Base-by-base conservation (phyloP, 2,113 vertebrate species). In the Saccopteryx leptura region DNA sequence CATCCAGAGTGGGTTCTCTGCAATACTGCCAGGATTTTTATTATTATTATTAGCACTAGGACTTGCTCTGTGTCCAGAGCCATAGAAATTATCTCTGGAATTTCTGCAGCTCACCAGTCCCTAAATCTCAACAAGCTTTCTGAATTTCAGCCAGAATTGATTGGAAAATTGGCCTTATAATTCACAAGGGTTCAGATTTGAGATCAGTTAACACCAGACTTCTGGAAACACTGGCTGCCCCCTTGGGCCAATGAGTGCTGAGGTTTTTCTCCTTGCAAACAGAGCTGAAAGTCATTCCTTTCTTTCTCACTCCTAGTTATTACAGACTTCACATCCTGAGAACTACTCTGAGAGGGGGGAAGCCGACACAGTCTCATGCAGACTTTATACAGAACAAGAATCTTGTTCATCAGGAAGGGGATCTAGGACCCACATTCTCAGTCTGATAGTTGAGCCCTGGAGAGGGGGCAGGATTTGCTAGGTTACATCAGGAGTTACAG, bases 21-120 rank as follows among this genome's bases (percentile, higher is more conserved):
- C 95, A 97, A 85, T 95, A 91, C 79, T 96, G 98, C 98, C 98
- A 98, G 96, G 88, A 94, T 95, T 97, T 97, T 65, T 74, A 17
- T 26, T 33, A 58, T 50, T 72, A 79, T 75, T 84, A 98, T 98
- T 98, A 98, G 98, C 97, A 98, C 85, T 97, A 97, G 90, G 95
- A 98, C 96, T 97, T 98, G 92, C 88, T 95, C 86, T 97, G 96
- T 84, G 96, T 98, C 96, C 98, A 98, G 98, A 98, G 97, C 97
- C 98, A 93, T 61, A 96, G 86, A 95, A 98, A 98, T 97, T 97
- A 97, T 97, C 95, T 98, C 95, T 98, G 97, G 96, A 93, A 98
- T 92, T 98, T 92, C 91, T 71, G 66, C 82, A 97, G 93, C 82
- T 96, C 91, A 97, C 96, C 94, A 96, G 92, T 93, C 92, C 95